Percentiles rank a stretch among this genome's conserved stretches.
These are phyloP conservation scores for Aleadryas rufinucha DNA, from an alignment of 2,113 vertebrate species.

Conservation along the genomic window DNA sequence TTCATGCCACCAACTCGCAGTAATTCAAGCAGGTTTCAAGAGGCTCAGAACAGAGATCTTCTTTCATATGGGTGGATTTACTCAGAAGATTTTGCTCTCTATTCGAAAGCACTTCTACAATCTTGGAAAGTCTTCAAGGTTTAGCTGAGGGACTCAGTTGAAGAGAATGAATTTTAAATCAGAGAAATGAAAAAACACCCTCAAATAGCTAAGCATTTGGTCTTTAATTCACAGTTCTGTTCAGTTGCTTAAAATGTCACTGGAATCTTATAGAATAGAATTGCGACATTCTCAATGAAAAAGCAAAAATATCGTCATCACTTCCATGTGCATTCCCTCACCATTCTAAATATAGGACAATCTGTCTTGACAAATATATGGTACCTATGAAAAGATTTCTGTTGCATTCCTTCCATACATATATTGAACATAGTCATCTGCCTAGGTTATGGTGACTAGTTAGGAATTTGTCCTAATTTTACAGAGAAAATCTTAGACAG, in stretches of 20 bases:
- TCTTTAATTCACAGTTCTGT: neutral
- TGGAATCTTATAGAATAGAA: neutral
- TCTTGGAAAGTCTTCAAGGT: conserved; percentile 13
- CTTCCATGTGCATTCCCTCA: neutral
- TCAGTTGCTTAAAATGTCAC: neutral
- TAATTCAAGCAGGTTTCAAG: neutral
- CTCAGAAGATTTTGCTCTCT: conserved; percentile 5
- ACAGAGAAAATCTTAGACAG: neutral
- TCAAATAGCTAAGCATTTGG: neutral
- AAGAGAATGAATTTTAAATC: neutral
- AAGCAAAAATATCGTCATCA: neutral
- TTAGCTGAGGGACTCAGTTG: neutral
- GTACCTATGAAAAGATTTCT: neutral
- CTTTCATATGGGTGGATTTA: neutral
- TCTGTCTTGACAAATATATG: neutral
- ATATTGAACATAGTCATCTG: neutral
- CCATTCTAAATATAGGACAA: neutral
- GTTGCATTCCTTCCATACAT: neutral
- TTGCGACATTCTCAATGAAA: neutral
- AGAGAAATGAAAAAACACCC: neutral
- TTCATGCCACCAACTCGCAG: neutral
- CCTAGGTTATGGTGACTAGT: neutral
- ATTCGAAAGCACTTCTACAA: neutral
- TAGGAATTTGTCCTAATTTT: neutral
- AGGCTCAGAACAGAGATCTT: neutral